phyloP scores from a whole-genome alignment of 2,888 invertebrate genomes.

The Dichetophora obliterata region DNA sequence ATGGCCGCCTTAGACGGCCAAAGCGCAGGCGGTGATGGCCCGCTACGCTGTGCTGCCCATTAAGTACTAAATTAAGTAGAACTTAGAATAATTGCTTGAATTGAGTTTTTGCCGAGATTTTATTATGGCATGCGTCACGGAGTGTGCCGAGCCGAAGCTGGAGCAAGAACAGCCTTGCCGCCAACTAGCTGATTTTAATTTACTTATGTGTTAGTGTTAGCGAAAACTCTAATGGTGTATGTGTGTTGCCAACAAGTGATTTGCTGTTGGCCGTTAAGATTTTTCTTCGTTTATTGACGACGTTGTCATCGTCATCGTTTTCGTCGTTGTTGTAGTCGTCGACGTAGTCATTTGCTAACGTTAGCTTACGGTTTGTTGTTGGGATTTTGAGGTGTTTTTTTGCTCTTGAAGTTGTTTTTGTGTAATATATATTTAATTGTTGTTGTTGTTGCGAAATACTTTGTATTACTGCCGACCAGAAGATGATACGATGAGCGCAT shows the following conservation, averaged over 20 bases:
- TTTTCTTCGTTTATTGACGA: neutral
- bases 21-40: too few relatives aligned
- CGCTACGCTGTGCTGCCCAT: too few relatives aligned
- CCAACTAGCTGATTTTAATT: neutral
- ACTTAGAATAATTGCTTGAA: too few relatives aligned
- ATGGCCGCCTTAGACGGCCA: too few relatives aligned
- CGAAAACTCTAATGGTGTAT: neutral
- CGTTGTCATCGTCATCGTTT: constrained; percentile 28
- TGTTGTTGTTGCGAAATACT: neutral
- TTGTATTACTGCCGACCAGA: constrained; percentile 12
- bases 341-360: too few relatives aligned
- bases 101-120: too few relatives aligned
- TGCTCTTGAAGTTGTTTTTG: neutral
- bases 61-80: too few relatives aligned
- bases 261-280: constrained; percentile 8
- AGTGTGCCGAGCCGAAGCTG: neutral
- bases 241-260: constrained; percentile 14
- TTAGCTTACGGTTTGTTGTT: constrained; percentile 3
- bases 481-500: constrained; percentile 11
- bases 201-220: neutral
- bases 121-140: neutral
- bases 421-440: constrained; percentile 7
- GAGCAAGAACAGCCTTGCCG: neutral
- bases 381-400: neutral
- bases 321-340: constrained; percentile 28